Base-by-base conservation (phyloP, 2,113 vertebrate species). In the Chaenogobius annularis region DNA sequence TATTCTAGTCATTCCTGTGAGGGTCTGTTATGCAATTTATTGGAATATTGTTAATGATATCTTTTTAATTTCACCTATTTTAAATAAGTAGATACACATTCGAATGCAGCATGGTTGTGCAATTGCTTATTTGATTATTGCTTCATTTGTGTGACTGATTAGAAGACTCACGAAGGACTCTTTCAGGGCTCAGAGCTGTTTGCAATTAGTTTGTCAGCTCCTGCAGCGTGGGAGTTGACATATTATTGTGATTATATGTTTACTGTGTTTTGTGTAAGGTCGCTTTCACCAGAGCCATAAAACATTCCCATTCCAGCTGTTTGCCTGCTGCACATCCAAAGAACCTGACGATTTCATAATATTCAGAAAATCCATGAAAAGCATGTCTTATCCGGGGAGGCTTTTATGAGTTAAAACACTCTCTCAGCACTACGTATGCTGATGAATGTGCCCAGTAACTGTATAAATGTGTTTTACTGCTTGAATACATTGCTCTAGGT, bases 181-280 rank as follows among this genome's bases (percentile, higher is more conserved):
- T 44, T 59, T 69, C 63, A 62, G 22, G 50, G 70, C 64, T 63
- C 0, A 13, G 73, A 82, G 76, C 72, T 83, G 82, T 66, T 77
- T 73, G 75, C 77, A 72, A 78, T 90, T 81, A 83, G 69, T 31
- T 52, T 63, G 85, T 84, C 81, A 81, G 20, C 72, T 68, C 63
- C 23, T 72, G 44, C 65, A 73, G 73, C 23, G 6, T 83, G 73
- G 68, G 73, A 85, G 79, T 68, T 78, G 73, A 80, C 83, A 73
- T 72, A 72, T 82, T 74, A 81, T 72, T 72, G 71, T 72, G 78
- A 87, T 84, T 82, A 78, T 73, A 83, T 83, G 83, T 87, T 87
- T 82, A 59, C 63, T 13, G 48, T 81, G 66, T 77, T 83, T 66
- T 78, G 65, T 76, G 77, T 55, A 62, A 63, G 54, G 71, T 69